Evolutionary conservation across 2,113 vertebrate species (phyloP), one percentile per base, ranked within the genome.

Genomic region (Paramormyrops kingsleyae): DNA sequence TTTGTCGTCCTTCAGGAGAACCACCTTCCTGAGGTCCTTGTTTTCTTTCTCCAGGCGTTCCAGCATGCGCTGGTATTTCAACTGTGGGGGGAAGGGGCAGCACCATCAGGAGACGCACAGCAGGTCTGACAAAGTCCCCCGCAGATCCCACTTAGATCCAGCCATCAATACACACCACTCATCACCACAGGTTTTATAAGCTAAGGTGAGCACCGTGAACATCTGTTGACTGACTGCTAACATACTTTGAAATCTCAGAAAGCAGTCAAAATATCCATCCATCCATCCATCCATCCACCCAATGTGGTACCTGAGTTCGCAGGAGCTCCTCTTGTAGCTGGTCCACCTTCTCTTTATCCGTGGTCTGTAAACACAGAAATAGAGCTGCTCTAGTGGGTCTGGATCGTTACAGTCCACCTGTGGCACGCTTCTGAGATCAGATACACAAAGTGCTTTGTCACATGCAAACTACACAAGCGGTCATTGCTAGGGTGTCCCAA

Each of bases 21-120:
- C 97, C 91, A 99, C 93, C 93, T 99, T 99, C 93, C 98, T 96
- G 88, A 99, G 92, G 92, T 99, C 98, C 93, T 99, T 99, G 89
- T 99, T 99, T 94, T 99, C 99, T 91, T 99, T 99, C 95, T 99
- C 99, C 92, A 99, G 94, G 49, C 97, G 97, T 91, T 99, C 99
- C 1, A 99, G 95, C 96, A 99, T 98, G 91, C 98, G 97, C 92
- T 99, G 99, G 94, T 99, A 99, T 92, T 99, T 99, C 91, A 99
- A 89, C 99, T 99, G 91, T 42, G 27, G 92, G 21, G 39, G 53
- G 39, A 53, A 12, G n/a, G 35, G 17, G n/a, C 2, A 9, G n/a
- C n/a, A 52, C 47, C 17, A 1, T 52, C 49, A 7, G 46, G 13
- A 53, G 27, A 52, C 7, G 2, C 21, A 35, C 19, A 86, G 80